Evolutionary conservation across 2,113 vertebrate species (phyloP).

Genomic region (Tachycineta bicolor): DNA sequence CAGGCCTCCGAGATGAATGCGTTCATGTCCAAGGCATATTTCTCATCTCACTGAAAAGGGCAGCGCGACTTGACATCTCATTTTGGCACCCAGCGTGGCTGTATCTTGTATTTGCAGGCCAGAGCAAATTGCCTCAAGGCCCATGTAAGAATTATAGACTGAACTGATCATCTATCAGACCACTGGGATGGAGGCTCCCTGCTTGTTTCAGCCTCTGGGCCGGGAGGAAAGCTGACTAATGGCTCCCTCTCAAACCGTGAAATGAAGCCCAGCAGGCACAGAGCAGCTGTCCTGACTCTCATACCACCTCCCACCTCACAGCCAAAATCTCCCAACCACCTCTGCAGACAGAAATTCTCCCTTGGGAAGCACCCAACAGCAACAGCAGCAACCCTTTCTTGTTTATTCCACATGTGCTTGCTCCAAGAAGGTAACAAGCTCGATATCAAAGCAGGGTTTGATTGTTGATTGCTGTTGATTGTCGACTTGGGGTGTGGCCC

Average conservation of each 20-base stretch:
- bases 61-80: not conserved
- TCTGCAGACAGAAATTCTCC: not conserved
- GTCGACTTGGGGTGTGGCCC: not conserved
- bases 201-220: not conserved
- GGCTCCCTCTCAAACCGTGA: rapidly evolving
- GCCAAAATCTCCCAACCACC: not conserved
- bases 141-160: not conserved
- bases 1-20: rapidly evolving
- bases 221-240: not conserved
- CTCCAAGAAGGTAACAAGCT: not conserved
- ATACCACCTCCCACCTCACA: rapidly evolving
- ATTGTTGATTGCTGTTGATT: rapidly evolving
- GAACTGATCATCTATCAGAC: not conserved
- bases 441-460: not conserved
- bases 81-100: not conserved
- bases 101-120: not conserved
- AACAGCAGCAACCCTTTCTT: rapidly evolving
- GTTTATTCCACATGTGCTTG: not conserved
- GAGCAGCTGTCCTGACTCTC: not conserved
- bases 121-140: not conserved
- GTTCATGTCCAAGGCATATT: not conserved
- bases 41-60: not conserved
- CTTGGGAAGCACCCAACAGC: not conserved
- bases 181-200: not conserved
- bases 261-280: not conserved